Base-by-base conservation (phyloP, 2,888 invertebrate species). In the Drosophila greeni region DNA sequence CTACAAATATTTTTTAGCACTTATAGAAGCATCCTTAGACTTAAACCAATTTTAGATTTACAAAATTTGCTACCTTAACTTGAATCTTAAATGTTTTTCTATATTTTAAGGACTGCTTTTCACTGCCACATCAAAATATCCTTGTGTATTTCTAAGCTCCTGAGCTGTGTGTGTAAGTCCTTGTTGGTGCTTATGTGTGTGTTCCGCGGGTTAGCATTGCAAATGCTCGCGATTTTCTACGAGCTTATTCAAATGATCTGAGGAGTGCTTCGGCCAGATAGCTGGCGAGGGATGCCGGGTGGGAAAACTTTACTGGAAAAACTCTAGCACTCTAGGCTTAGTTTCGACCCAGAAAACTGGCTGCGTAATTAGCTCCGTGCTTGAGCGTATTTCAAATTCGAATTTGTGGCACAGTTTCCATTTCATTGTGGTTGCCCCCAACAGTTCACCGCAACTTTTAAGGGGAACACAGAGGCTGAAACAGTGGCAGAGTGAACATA, bases 231-330 rank as follows among this genome's bases (percentile, higher is more conserved):
- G 72, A 72, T 70, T 74, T 70, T 59, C 59, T 42, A 36, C 43
- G 45, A 18, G 72, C 78, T 74, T 78, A 81, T 81, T 75, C 74
- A 75, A 81, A 81, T 78, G 67, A 39, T 62, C 42, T 72, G 70
- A 78, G 74, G 66, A 66, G 72, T 68, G 75, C 70, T 66, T 60
- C 23, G 60, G 48, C 67, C 67, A 65, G 73, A 74, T 76, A 66
- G 59, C 31, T 39, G 34, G 53, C 31, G n/a, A 37, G 29, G 45
- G 18, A 16, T 29, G 18, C 14, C n/a, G n/a, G 43, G 20, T 3
- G 14, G 18, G 12, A 14, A 9, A 43, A 24, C 24, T n/a, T 3
- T 12, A 18, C 9, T n/a, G 18, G 24, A 23, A 24, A 36, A 29
- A 47, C 29, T 31, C 14, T 14, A 5, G 2, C 29, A 49, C 29